Percentiles rank a stretch among this genome's conserved stretches.
These are phyloP conservation scores for Salpingus planirostris DNA, from an alignment of 2,888 invertebrate genomes.

Conservation along the genomic window DNA sequence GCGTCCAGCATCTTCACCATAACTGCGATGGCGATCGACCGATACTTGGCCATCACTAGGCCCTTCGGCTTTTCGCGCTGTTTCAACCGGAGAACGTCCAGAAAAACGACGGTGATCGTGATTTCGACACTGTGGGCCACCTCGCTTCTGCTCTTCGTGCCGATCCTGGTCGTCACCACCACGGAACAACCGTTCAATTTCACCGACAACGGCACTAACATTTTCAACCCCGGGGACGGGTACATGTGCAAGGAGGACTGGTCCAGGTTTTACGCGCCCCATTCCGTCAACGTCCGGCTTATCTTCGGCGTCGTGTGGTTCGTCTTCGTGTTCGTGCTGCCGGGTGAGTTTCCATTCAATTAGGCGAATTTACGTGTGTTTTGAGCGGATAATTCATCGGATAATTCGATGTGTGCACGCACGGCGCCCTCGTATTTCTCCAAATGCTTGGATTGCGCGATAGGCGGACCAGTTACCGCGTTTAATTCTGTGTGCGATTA, in stretches of 20 bases:
- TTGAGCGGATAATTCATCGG: background rate
- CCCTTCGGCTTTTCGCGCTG: conserved; percentile 62
- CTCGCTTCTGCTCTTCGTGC: conserved; percentile 58
- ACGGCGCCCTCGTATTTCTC: too few relatives aligned
- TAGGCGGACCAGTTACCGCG: too few relatives aligned
- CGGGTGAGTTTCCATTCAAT: conserved; percentile 47
- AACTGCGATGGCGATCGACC: conserved; percentile 68
- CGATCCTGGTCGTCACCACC: conserved; percentile 44
- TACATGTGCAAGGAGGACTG: conserved; percentile 54
- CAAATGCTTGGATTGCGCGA: too few relatives aligned
- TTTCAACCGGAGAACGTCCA: conserved; percentile 58
- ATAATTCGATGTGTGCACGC: background rate
- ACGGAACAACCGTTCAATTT: conserved; percentile 6
- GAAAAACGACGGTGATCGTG: conserved; percentile 54
- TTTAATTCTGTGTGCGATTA: too few relatives aligned
- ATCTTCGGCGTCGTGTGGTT: conserved; percentile 62
- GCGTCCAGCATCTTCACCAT: conserved; percentile 73
- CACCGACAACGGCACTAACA: conserved; percentile 1
- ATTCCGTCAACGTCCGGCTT: conserved; percentile 32
- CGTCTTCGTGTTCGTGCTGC: conserved; percentile 65
- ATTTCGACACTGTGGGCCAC: conserved; percentile 58
- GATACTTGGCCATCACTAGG: conserved; percentile 66
- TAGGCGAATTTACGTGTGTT: background rate
- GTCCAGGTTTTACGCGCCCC: conserved; percentile 44
- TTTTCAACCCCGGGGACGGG: conserved; percentile 8